phyloP scores from a whole-genome alignment of 2,113 vertebrate genomes.

The Megatriorchis doriae region DNA sequence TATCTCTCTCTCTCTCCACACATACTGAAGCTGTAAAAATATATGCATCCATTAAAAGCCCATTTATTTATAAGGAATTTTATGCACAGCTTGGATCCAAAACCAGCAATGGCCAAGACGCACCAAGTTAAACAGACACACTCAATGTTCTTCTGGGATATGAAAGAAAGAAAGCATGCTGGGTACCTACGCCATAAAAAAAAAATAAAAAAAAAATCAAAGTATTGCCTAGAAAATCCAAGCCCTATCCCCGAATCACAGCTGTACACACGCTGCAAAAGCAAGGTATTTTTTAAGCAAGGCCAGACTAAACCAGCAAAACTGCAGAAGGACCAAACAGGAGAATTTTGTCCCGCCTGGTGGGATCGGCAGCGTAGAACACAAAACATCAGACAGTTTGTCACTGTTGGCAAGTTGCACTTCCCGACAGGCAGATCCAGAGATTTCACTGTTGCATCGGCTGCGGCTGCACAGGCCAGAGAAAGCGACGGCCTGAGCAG shows the following conservation, averaged over 20 bases:
- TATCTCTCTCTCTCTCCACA: background rate
- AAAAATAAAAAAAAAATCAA: background rate
- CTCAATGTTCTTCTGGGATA: background rate
- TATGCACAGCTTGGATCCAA: background rate
- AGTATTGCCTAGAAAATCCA: background rate
- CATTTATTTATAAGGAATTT: background rate
- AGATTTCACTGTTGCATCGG: background rate
- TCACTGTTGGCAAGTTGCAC: background rate
- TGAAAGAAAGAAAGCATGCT: background rate
- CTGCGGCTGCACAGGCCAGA: background rate
- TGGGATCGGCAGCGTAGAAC: accelerated
- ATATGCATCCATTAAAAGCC: background rate
- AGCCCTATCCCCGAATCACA: background rate
- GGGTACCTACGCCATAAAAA: background rate
- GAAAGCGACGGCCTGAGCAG: accelerated
- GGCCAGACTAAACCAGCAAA: background rate
- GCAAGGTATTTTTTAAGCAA: background rate
- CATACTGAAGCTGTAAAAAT: background rate
- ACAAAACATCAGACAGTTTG: background rate
- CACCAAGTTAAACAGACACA: background rate
- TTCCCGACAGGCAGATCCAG: background rate
- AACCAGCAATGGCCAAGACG: background rate
- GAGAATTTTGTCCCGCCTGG: background rate
- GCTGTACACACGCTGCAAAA: background rate
- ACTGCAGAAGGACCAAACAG: background rate